Percentiles rank a stretch among this genome's conserved stretches.
Conservation (phyloP, 2,888 invertebrate genomes). For the Neoaliturus tenellus region DNA sequence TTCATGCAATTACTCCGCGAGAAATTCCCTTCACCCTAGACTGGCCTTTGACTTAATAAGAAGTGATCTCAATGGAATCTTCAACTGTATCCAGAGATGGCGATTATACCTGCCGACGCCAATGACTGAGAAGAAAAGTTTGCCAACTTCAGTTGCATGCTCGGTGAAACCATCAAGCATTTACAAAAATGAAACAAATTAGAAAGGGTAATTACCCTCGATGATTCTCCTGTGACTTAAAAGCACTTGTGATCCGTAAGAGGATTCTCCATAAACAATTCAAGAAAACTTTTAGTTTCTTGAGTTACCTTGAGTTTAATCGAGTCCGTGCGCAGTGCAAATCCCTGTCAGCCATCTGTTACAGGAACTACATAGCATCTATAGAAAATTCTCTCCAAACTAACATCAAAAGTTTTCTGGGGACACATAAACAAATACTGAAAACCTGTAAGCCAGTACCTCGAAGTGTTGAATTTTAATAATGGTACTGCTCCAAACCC, state of each 20-base stretch:
- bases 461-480: no score
- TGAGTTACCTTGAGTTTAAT: background rate
- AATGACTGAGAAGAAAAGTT: background rate
- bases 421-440: background rate
- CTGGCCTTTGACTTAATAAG: background rate
- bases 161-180: background rate
- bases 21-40: background rate
- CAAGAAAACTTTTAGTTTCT: background rate
- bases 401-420: no score
- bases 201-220: background rate
- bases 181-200: background rate
- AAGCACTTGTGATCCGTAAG: no score
- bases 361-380: background rate
- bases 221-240: no score
- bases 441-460: no score
- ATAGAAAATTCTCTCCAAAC: conserved; percentile 2
- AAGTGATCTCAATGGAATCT: background rate
- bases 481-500: no score
- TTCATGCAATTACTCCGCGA: background rate
- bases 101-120: background rate
- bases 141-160: background rate
- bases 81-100: background rate
- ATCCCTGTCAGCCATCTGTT: background rate
- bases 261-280: background rate
- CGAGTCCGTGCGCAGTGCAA: no score